A percentile compares a stretch with the other conserved stretches of the same genome.
Conservation (phyloP, 2,797 vertebrate genomes). For the Periophthalmus magnuspinnatus region DNA sequence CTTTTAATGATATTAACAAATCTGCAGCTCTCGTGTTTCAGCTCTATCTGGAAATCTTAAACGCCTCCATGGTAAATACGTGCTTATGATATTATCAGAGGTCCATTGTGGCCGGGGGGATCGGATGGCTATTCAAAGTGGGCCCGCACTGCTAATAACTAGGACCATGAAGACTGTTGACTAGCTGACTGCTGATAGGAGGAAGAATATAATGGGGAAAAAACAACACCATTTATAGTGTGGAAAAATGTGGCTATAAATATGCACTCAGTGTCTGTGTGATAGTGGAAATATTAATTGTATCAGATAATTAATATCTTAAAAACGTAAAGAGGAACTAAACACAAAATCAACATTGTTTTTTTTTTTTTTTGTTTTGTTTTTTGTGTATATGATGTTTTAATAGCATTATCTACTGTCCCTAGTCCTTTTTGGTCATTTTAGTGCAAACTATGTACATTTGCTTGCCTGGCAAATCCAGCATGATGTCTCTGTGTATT, state of each 20-base stretch:
- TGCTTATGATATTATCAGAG: slow-evolving; percentile 95
- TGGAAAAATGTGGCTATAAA: not conserved
- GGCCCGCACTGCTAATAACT: slow-evolving; percentile 77
- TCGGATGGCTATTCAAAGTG: slow-evolving; percentile 82
- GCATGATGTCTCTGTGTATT: too few species aligned
- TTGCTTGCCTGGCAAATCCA: too few species aligned
- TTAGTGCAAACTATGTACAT: too few species aligned
- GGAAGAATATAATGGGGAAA: not conserved
- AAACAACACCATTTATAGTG: not conserved
- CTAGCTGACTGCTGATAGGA: slow-evolving; percentile 52
- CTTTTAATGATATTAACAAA: slow-evolving; percentile 99
- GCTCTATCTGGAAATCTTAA: slow-evolving; percentile 97
- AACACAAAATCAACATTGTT: too few species aligned
- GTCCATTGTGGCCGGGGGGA: slow-evolving; percentile 81
- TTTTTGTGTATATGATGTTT: too few species aligned
- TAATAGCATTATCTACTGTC: too few species aligned
- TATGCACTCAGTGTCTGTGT: too few species aligned
- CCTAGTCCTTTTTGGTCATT: too few species aligned
- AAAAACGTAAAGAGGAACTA: too few species aligned
- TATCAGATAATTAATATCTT: too few species aligned
- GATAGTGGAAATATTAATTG: too few species aligned
- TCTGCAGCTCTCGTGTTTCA: slow-evolving; percentile 97
- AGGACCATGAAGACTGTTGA: slow-evolving; percentile 73
- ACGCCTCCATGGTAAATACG: slow-evolving; percentile 93
- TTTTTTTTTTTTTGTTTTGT: too few species aligned